Evolutionary conservation across 2,113 vertebrate species (phyloP).

Genomic region (Callaeas wilsoni): DNA sequence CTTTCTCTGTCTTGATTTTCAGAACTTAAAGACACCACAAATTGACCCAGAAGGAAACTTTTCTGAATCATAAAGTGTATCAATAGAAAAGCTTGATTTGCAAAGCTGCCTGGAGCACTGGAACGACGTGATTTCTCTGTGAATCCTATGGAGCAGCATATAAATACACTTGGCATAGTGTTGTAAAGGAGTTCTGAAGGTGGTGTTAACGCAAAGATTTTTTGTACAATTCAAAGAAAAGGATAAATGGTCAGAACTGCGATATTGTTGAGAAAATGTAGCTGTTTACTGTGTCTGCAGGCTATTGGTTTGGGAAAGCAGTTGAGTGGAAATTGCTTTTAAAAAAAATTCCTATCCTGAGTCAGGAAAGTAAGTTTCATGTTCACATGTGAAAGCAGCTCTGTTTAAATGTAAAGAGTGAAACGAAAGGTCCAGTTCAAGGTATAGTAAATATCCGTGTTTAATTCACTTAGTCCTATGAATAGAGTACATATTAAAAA

Average conservation of each 20-base stretch:
- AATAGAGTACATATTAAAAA: background rate
- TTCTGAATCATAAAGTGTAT: background rate
- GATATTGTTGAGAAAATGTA: background rate
- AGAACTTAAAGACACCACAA: background rate
- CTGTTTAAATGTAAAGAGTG: constrained; percentile 1
- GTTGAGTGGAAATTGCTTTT: background rate
- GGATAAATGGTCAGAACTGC: background rate
- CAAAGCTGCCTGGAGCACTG: background rate
- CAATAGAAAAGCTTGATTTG: background rate
- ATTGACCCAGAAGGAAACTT: constrained; percentile 1
- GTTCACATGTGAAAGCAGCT: constrained; percentile 9
- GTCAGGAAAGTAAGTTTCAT: background rate
- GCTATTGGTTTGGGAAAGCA: background rate
- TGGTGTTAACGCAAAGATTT: background rate
- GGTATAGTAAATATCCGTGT: background rate
- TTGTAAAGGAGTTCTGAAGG: background rate
- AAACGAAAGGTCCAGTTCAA: background rate
- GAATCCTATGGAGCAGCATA: background rate
- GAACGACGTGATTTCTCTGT: background rate
- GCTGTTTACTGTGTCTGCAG: background rate
- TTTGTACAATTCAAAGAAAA: background rate
- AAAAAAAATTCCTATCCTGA: background rate
- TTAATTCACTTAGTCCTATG: background rate
- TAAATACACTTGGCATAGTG: background rate
- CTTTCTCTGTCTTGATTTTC: background rate